Base-by-base conservation (phyloP, 2,888 invertebrate genomes). In the Luperina nickerlii region DNA sequence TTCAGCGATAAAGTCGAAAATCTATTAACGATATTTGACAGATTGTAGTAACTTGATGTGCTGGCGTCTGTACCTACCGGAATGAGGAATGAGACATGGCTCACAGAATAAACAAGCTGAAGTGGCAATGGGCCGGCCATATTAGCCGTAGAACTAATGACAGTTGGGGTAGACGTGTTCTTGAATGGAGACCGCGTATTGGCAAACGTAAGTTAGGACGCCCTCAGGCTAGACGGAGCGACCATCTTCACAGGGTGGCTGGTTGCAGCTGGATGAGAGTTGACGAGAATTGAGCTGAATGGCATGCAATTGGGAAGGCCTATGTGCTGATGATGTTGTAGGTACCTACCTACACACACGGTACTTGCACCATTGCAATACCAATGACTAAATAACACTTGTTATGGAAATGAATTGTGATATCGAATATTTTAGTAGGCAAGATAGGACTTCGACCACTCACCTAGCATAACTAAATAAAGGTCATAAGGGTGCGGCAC, bases 391-490 rank as follows among this genome's bases (percentile, higher is more conserved):
- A 20, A 24, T 20, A 60, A 20, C 13, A 71, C 57, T 32, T 38
- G 48, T 32, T 75, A 78, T 67, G 66, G 0, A 45, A 79, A 69
- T 63, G 11, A 51, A 42, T 79, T 42, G 24, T 45, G 48, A 9
- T 71, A 70, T 24, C 63, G 48, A 1, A 65, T 60, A 65, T 66
- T 57, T 60, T 15, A 51, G 38, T 66, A 48, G 3, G 51, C 42
- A 63, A 51, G 13, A 18, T 60, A 42, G 4, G 13, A 81, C n/a
- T 67, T 74, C 32, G 13, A 62, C 68, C 67, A 51, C 62, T 68
- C 54, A 68, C 70, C 76, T 81, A 66, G 70, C 83, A 62, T 82
- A 70, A 66, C 60, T 67, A 15, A 71, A 27, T 51, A 62, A 76
- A 81, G 83, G 70, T 81, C 81, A 67, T 24, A 67, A 62, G 78